Evolutionary conservation across 2,797 vertebrate genomes (phyloP).

Genomic region (Sus cebifrons): DNA sequence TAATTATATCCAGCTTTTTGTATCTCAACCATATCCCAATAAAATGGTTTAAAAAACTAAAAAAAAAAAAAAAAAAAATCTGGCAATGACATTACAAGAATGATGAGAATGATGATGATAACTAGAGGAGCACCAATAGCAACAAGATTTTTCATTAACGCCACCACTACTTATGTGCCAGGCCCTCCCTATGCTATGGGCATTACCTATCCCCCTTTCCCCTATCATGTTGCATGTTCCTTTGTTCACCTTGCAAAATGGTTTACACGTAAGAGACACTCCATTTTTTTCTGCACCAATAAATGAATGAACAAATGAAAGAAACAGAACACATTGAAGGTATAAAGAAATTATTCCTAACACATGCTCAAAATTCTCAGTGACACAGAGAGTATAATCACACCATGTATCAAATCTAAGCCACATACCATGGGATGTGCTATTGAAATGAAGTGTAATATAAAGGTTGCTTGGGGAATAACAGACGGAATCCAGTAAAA

Average conservation of each 20-base stretch:
- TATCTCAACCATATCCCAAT: no score
- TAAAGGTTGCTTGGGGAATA: slow-evolving; percentile 72
- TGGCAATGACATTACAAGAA: neutral
- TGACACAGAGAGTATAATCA: slow-evolving; percentile 38
- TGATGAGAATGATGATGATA: neutral
- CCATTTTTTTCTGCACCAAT: neutral
- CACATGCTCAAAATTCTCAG: slow-evolving; percentile 58
- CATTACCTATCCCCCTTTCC: no score
- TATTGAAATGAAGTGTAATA: slow-evolving; percentile 62
- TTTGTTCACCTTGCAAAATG: slow-evolving; percentile 9
- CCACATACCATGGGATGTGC: neutral
- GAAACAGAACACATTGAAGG: neutral
- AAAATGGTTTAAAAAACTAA: no score
- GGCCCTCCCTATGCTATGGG: no score
- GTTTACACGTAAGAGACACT: neutral
- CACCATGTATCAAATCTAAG: slow-evolving; percentile 39
- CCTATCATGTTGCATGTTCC: neutral
- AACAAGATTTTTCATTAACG: neutral
- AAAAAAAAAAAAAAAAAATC: no score
- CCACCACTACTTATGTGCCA: neutral
- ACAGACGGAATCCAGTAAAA: slow-evolving; percentile 58
- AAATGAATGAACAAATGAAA: slow-evolving; percentile 47
- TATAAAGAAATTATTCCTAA: slow-evolving; percentile 49
- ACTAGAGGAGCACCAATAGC: neutral
- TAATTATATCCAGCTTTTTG: no score